These are phyloP conservation scores for Lamellibrachia columna DNA, from an alignment of 2,888 invertebrate species.

Conservation along the genomic window DNA sequence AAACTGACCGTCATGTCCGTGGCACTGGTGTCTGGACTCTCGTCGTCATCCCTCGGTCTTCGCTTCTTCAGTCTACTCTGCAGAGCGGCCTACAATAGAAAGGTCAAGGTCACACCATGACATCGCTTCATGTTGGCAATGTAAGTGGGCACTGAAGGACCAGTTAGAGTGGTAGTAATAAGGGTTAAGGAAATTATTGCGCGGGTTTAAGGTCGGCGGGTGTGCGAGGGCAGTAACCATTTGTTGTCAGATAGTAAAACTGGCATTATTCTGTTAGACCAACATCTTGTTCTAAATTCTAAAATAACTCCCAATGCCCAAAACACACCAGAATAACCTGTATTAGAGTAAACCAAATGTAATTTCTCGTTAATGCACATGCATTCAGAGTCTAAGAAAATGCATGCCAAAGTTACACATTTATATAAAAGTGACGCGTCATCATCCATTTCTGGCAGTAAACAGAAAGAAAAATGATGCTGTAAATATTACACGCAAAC, in stretches of 20 bases:
- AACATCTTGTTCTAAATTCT: neutral
- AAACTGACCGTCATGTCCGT: neutral
- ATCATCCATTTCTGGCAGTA: neutral
- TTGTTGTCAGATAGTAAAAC: neutral
- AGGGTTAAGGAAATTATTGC: too few relatives aligned
- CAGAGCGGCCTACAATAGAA: neutral
- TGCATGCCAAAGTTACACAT: neutral
- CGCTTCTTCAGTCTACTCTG: neutral
- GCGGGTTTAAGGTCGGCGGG: neutral
- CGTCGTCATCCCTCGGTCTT: neutral
- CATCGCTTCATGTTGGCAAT: neutral
- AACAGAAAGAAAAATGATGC: neutral
- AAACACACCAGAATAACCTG: neutral
- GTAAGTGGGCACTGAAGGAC: neutral
- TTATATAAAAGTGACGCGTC: neutral
- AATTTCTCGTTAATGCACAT: neutral
- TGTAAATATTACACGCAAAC: neutral
- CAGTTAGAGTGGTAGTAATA: too few relatives aligned
- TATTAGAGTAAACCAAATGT: neutral
- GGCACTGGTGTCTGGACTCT: neutral
- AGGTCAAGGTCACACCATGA: neutral
- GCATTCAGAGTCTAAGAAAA: neutral
- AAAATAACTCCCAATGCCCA: too few relatives aligned
- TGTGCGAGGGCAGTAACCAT: neutral
- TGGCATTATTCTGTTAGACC: neutral